Base-by-base conservation (phyloP, 2,888 invertebrate genomes). In the Xiphydria camelus region DNA sequence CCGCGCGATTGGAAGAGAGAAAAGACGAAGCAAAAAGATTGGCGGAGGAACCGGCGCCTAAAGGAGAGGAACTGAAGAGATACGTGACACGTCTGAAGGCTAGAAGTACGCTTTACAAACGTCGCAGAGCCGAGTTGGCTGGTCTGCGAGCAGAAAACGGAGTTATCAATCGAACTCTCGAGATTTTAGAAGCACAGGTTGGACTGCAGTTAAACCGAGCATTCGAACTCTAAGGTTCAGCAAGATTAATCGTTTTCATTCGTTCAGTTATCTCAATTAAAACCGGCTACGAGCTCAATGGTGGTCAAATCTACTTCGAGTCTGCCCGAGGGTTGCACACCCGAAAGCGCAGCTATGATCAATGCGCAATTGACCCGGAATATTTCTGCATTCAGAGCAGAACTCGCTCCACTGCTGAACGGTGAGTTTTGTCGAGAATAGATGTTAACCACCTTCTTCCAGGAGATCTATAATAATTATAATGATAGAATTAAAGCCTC, bases 61-160 rank as follows among this genome's bases (percentile, higher is more conserved):
- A 58, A 59, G 91, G 90, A 18, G 91, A 91, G 51, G 90, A 93
- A 77, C 84, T 92, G 67, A 91, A 92, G 74, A 84, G 86, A 57
- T 93, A 92, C 73, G 89, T 94, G 10, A 87, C 86, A 64, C 86
- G 88, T 56, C 77, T 94, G 49, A 82, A 92, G 45, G 85, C 86
- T 38, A 89, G 91, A 70, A 91, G 89, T 66, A 85, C 86, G 4
- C 78, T 87, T 6, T 93, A 92, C 75, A 93, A 92, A 77, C 83
- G 88, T 66, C 88, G 88, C 69, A 80, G 89, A 62, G 82, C 86
- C 35, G 88, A 90, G 71, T 77, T 91, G 55, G 84, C 88, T 4
- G 85, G 86, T 38, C 77, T 90, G 45, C 84, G 86, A 77, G 86
- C 89, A 1, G 93, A 94, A 75, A 81, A 83, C 21, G 89, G 89